phyloP scores from a whole-genome alignment of 2,113 vertebrate species.

The Thomomys bottae region DNA sequence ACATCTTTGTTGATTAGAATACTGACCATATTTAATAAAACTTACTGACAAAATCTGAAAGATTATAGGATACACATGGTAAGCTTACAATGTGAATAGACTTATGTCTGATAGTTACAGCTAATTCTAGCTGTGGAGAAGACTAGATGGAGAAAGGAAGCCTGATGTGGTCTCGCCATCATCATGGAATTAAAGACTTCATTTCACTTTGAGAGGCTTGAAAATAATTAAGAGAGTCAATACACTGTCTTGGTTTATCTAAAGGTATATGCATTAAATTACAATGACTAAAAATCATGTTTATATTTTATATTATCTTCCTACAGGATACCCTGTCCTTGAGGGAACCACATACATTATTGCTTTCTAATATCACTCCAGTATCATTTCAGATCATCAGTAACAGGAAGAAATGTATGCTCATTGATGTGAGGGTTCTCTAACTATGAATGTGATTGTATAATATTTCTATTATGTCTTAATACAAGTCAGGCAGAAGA shows the following conservation, averaged over 20 bases:
- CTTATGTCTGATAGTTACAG: not conserved
- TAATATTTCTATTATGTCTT: not conserved
- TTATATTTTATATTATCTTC: not conserved
- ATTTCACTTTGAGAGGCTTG: conserved; percentile 31
- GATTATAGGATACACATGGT: not conserved
- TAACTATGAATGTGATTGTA: not conserved
- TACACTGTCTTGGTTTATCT: not conserved
- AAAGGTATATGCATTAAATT: not conserved
- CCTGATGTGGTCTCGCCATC: not conserved
- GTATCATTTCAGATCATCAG: not conserved
- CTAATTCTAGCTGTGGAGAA: not conserved
- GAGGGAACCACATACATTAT: not conserved
- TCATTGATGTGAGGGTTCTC: not conserved
- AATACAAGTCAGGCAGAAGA: not conserved
- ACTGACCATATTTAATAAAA: not conserved
- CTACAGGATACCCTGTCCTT: not conserved
- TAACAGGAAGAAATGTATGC: not conserved
- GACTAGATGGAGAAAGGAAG: not conserved
- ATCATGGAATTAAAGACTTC: not conserved
- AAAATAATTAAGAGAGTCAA: not conserved
- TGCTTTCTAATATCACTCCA: not conserved
- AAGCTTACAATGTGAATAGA: not conserved
- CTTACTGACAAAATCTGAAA: not conserved
- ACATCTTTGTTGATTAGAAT: not conserved
- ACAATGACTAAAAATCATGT: not conserved